Percentiles rank a stretch among this genome's conserved stretches.
Evolutionary conservation across 2,113 vertebrate species (phyloP).

Genomic region (Dasyurus viverrinus): DNA sequence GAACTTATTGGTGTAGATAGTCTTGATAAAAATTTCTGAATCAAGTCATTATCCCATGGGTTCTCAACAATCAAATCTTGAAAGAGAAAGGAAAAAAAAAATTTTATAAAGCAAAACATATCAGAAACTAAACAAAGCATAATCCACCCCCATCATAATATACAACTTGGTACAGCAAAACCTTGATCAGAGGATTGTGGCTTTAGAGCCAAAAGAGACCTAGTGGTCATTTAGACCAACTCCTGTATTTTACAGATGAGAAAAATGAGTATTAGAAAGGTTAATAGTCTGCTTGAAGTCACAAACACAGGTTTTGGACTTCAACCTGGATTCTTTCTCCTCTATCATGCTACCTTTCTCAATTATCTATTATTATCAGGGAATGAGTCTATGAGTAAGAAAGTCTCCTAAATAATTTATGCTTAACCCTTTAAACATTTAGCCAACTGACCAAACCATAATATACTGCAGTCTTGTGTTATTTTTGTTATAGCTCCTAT

Average conservation of each 20-base stretch:
- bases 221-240: neutral
- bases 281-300: neutral
- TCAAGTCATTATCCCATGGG: slow-evolving; percentile 90
- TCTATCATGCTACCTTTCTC: neutral
- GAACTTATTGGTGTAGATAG: slow-evolving; percentile 86
- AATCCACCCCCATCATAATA: neutral
- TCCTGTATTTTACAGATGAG: neutral
- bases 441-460: neutral
- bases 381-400: neutral
- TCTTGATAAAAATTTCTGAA: slow-evolving; percentile 83
- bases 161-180: neutral
- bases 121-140: neutral
- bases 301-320: neutral
- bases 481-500: neutral
- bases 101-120: neutral
- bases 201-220: neutral
- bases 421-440: neutral
- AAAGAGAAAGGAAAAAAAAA: slow-evolving; percentile 23
- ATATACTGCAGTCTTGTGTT: neutral
- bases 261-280: neutral
- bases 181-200: neutral
- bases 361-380: neutral
- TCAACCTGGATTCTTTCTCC: neutral
- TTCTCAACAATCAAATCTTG: slow-evolving; percentile 83
- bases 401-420: neutral